A percentile compares a stretch with the other conserved stretches of the same genome.
Evolutionary conservation across 2,797 vertebrate species (phyloP).

Genomic region (Silurus lanzhouensis): DNA sequence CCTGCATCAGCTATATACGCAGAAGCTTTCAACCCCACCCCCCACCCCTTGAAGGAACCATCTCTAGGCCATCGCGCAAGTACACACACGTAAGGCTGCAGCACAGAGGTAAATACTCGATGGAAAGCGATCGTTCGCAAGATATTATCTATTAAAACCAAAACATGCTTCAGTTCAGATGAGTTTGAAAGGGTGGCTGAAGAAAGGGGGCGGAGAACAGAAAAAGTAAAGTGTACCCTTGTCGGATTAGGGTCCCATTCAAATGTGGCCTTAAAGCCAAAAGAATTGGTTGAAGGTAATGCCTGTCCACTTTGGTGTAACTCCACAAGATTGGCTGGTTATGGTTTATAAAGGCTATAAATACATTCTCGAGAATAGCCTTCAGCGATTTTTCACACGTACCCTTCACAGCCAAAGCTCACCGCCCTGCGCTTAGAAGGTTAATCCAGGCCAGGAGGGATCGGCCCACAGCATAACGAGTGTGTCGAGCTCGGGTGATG

Average conservation of each 20-base stretch:
- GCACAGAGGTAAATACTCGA: conserved; percentile 16
- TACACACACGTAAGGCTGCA: conserved; percentile 36
- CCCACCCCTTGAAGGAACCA: background rate
- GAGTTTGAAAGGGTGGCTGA: background rate
- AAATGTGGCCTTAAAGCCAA: background rate
- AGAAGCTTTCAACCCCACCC: background rate
- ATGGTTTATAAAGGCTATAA: conserved; percentile 10
- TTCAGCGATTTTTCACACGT: conserved; percentile 24
- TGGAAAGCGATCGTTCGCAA: background rate
- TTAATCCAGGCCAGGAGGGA: conserved; percentile 39
- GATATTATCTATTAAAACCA: conserved; percentile 34
- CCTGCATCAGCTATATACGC: conserved; percentile 12
- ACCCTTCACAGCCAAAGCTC: background rate
- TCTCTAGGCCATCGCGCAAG: conserved; percentile 35
- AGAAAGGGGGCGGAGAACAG: background rate
- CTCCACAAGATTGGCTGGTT: background rate
- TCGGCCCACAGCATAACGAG: conserved; percentile 12
- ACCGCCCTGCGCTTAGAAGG: conserved; percentile 30
- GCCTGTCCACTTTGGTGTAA: background rate
- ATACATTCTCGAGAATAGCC: background rate
- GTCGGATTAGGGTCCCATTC: background rate
- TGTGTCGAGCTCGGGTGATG: conserved; percentile 20
- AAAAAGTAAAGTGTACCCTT: background rate
- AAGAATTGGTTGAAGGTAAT: background rate
- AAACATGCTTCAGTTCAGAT: conserved; percentile 9